Conservation (phyloP, 2,888 invertebrate species). For the Parapristionchus giblindavisi region DNA sequence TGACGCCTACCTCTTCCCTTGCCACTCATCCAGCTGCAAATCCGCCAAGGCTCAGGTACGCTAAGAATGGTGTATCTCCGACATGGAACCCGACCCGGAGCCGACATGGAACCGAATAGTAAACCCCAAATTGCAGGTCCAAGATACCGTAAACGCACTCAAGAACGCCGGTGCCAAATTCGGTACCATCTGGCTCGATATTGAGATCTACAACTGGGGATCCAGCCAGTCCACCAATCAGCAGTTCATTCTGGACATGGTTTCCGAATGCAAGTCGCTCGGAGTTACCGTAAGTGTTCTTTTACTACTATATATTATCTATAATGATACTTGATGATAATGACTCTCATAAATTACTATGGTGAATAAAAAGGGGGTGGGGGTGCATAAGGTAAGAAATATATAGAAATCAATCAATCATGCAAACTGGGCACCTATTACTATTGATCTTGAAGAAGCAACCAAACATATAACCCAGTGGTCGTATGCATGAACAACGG, state of each 20-base stretch:
- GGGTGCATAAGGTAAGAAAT: no score
- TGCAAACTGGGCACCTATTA: no score
- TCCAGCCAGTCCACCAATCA: slow-evolving; percentile 38
- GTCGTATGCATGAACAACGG: no score
- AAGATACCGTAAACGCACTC: slow-evolving; percentile 33
- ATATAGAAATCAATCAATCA: no score
- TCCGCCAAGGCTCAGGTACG: slow-evolving; percentile 38
- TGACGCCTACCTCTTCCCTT: slow-evolving; percentile 51
- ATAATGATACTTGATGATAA: no score
- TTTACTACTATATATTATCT: no score
- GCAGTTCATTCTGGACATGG: slow-evolving; percentile 48
- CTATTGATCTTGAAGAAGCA: no score
- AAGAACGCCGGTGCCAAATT: slow-evolving; percentile 42
- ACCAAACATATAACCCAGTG: no score
- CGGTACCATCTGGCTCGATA: slow-evolving; percentile 51
- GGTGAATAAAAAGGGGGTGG: no score
- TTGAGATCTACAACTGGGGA: slow-evolving; percentile 42
- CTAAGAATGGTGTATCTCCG: background rate
- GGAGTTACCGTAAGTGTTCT: slow-evolving; percentile 20
- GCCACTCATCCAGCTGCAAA: slow-evolving; percentile 42
- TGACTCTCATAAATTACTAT: no score
- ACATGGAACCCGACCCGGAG: background rate
- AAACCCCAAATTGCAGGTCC: slow-evolving; percentile 24
- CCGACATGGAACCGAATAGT: background rate
- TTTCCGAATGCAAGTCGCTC: slow-evolving; percentile 24